These are phyloP conservation scores for Montipora capricornis DNA, from an alignment of 64 coral and sea anemone genomes.

Conservation along the genomic window DNA sequence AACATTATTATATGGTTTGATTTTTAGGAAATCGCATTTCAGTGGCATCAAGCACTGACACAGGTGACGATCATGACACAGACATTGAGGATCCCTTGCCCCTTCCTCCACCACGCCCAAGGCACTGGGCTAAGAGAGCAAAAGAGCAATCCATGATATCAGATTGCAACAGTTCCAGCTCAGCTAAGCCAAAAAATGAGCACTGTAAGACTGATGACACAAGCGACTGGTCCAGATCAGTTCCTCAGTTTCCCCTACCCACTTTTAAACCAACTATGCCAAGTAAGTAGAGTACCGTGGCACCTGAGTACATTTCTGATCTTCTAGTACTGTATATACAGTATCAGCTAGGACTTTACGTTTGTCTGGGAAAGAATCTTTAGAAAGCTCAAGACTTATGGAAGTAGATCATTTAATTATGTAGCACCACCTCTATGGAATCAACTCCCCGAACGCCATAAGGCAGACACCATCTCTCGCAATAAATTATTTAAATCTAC, in stretches of 20 bases:
- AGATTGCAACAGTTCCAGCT: background rate
- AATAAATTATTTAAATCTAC: too few species aligned
- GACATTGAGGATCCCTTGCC: conserved; percentile 84
- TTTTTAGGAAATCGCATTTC: conserved; percentile 71
- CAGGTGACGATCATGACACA: conserved; percentile 72
- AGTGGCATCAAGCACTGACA: conserved; percentile 84
- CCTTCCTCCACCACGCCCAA: conserved; percentile 96
- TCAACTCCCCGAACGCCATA: too few species aligned
- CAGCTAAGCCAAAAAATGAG: background rate
- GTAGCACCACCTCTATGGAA: too few species aligned
- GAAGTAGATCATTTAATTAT: too few species aligned
- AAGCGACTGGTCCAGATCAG: conserved; percentile 67
- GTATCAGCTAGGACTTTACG: too few species aligned
- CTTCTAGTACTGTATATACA: too few species aligned
- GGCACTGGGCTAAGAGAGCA: conserved; percentile 85
- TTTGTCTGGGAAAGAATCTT: too few species aligned
- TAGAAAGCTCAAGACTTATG: too few species aligned
- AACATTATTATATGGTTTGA: background rate
- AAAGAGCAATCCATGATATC: conserved; percentile 69
- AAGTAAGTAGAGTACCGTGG: background rate
- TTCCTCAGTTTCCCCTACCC: conserved; percentile 70
- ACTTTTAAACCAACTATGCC: conserved; percentile 67
- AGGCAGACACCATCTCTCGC: too few species aligned
- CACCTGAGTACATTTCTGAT: too few species aligned
- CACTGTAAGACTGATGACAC: conserved; percentile 11